Evolutionary conservation across 2,888 invertebrate species (phyloP).

Genomic region (Aethes cnicana): DNA sequence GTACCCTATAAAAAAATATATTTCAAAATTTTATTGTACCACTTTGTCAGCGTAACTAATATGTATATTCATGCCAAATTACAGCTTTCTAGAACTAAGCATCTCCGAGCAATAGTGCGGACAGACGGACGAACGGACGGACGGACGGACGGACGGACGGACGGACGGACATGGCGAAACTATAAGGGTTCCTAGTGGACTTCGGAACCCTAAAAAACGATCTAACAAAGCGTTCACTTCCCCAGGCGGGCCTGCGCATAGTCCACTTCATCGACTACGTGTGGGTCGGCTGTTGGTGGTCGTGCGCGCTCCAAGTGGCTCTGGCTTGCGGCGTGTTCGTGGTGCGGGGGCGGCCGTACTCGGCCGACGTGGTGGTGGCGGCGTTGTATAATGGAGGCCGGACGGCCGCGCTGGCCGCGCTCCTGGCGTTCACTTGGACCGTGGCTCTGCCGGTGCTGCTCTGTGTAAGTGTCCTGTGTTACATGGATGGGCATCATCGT

Average conservation of each 20-base stretch:
- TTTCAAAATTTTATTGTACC: no score
- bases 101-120: no score
- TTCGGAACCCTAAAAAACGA: no score
- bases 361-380: slow-evolving; percentile 85
- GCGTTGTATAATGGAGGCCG: slow-evolving; percentile 70
- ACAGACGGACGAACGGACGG: no score
- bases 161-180: no score
- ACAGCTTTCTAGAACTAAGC: no score
- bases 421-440: slow-evolving; percentile 93
- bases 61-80: no score
- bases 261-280: slow-evolving; percentile 93
- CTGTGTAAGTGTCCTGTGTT: slow-evolving; percentile 87
- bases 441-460: slow-evolving; percentile 91
- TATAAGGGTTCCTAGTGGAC: no score
- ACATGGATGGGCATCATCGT: no score
- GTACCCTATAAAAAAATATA: no score
- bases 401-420: slow-evolving; percentile 82
- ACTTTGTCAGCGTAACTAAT: no score
- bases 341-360: slow-evolving; percentile 92
- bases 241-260: slow-evolving; percentile 88
- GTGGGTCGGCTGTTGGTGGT: slow-evolving; percentile 93
- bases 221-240: neutral
- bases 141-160: no score
- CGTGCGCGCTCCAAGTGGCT: slow-evolving; percentile 89
- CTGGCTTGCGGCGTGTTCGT: slow-evolving; percentile 92